Evolutionary conservation across 2,888 invertebrate species (phyloP).

Genomic region (Allophyes oxyacanthae): DNA sequence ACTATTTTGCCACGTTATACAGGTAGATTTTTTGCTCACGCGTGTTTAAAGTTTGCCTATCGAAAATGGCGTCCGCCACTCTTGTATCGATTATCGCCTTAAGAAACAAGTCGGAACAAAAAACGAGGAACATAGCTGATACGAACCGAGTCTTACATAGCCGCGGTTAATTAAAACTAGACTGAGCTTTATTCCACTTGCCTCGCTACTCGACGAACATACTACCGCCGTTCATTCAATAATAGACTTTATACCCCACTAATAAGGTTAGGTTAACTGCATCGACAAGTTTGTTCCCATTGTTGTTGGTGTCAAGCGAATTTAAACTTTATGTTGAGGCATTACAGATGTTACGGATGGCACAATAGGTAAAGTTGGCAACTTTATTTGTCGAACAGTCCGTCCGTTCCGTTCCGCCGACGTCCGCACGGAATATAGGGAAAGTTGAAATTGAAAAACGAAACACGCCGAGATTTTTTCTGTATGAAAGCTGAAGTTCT

Average conservation of each 20-base stretch:
- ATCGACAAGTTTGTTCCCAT: slow-evolving; percentile 33
- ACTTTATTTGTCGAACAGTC: slow-evolving; percentile 46
- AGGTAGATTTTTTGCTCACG: no score
- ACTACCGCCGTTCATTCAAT: slow-evolving; percentile 18
- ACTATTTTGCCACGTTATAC: no score
- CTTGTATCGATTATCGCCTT: background rate
- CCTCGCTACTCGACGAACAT: slow-evolving; percentile 27
- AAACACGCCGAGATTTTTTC: slow-evolving; percentile 40
- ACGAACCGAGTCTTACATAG: slow-evolving; percentile 35
- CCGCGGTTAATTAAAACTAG: slow-evolving; percentile 56
- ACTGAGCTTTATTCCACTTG: slow-evolving; percentile 41
- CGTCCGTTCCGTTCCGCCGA: slow-evolving; percentile 49
- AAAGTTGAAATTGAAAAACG: slow-evolving; percentile 67
- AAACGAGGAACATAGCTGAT: slow-evolving; percentile 37
- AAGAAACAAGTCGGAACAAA: slow-evolving; percentile 43
- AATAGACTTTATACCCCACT: slow-evolving; percentile 27
- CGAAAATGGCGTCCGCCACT: no score
- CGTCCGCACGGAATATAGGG: slow-evolving; percentile 48
- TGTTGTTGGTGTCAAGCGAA: slow-evolving; percentile 32
- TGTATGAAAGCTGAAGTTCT: slow-evolving; percentile 3
- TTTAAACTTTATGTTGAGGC: slow-evolving; percentile 45
- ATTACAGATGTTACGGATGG: slow-evolving; percentile 14
- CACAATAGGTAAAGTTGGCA: slow-evolving; percentile 36
- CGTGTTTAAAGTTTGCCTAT: no score
- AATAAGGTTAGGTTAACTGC: slow-evolving; percentile 37